A percentile compares a stretch with the other conserved stretches of the same genome.
These are phyloP conservation scores for Spilogale gracilis DNA, from an alignment of 2,113 vertebrate genomes.

Conservation along the genomic window DNA sequence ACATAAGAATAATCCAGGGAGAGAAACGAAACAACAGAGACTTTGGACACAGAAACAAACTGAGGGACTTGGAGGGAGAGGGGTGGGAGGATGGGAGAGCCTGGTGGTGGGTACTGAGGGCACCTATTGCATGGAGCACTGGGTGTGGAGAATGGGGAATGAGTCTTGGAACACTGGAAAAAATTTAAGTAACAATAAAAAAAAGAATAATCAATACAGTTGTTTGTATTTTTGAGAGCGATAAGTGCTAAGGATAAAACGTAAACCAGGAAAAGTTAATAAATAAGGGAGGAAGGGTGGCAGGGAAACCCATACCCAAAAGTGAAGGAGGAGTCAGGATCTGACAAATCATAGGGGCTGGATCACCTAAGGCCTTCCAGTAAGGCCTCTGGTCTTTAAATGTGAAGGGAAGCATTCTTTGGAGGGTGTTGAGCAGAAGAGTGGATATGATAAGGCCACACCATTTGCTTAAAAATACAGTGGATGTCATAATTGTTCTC, in stretches of 20 bases:
- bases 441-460: not conserved
- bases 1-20: no score
- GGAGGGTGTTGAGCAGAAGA: not conserved
- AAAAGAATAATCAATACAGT: not conserved
- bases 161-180: no score
- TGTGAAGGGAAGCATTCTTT: not conserved
- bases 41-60: no score
- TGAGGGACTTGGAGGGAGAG: no score
- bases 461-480: not conserved
- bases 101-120: no score
- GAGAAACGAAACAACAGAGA: no score
- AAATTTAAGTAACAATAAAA: no score
- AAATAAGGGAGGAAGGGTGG: not conserved
- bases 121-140: no score
- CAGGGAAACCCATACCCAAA: not conserved
- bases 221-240: not conserved
- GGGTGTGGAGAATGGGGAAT: no score
- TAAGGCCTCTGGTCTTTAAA: not conserved
- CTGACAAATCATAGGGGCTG: not conserved
- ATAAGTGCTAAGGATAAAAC: not conserved
- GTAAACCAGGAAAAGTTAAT: not conserved
- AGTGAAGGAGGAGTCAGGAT: not conserved
- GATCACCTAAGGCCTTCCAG: no score
- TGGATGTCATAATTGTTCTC: not conserved
- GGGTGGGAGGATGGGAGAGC: no score